Evolutionary conservation across 2,888 invertebrate genomes (phyloP), one percentile per base, ranked within the genome.

Genomic region (Uropetala carovei): DNA sequence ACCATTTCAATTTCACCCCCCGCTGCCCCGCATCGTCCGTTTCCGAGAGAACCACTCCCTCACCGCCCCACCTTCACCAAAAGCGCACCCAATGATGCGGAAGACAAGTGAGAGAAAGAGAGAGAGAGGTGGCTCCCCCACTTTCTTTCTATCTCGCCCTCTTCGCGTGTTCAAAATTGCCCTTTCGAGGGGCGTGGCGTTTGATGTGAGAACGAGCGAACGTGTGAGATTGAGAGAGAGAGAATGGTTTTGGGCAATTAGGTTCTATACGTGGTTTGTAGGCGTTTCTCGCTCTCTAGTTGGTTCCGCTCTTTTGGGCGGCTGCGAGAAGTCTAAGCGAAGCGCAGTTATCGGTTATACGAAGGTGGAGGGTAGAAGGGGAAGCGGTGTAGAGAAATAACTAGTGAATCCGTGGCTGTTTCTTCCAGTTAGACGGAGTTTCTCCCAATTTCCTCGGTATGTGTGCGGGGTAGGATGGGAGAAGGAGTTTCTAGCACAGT

Each of bases 1-100:
- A 43, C 60, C 86, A 59, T 89, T 89, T 89, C 89, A 89, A 64
- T 89, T 89, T 68, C 64, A 56, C 89, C 89, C 89, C 89, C 89
- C 68, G 89, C 89, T 89, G 89, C 64, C 89, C n/a, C 89, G 59
- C 60, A 27, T 64, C 59, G 58, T 57, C 83, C 82, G 14, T 57
- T 83, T 83, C 83, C 60, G 86, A 59, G 59, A n/a, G 30, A 59
- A 59, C 86, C 86, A 60, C 89, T 64, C 89, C 86, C 86, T 27
- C 59, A 27, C 22, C 22, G 58, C n/a, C 13, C 85, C 85, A 58
- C 58, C n/a, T n/a, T n/a, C n/a, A n/a, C 16, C 16, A 30, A 82
- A 82, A 30, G 43, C 82, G 82, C 82, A 83, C 83, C 83, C 56
- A 83, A 83, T 27, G 60, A 86, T 86, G 86, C 30, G 64, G 43